phyloP scores from a whole-genome alignment of 2,113 vertebrate genomes.

The Melanocharis versteri region DNA sequence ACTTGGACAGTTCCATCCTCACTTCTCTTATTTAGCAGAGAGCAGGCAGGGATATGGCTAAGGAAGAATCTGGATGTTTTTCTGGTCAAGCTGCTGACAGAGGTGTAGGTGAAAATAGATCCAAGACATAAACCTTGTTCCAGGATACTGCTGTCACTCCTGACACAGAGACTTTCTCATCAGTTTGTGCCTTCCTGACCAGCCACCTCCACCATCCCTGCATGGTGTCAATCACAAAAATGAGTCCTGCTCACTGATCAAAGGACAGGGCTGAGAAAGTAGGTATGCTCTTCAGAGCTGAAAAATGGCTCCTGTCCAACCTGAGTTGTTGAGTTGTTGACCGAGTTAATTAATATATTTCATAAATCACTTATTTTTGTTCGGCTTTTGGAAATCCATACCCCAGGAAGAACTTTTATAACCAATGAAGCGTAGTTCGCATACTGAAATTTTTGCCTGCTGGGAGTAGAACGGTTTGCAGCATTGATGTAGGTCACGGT shows the following conservation, averaged over 20 bases:
- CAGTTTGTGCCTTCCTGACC: not conserved
- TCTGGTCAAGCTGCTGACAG: not conserved
- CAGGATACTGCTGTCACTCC: not conserved
- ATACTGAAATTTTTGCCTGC: not conserved
- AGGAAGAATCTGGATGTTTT: not conserved
- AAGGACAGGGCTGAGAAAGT: not conserved
- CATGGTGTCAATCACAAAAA: not conserved
- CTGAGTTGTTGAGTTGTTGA: rapidly evolving
- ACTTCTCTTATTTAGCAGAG: not conserved
- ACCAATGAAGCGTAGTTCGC: rapidly evolving
- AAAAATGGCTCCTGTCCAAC: not conserved
- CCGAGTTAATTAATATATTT: not conserved
- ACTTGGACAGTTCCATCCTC: not conserved
- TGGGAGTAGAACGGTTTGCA: not conserved
- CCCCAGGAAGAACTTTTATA: not conserved
- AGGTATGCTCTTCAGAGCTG: not conserved
- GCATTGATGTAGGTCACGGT: not conserved
- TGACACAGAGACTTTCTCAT: not conserved
- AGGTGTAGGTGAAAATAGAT: not conserved
- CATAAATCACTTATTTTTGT: not conserved
- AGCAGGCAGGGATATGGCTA: not conserved
- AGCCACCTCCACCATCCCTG: not conserved
- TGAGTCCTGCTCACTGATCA: not conserved
- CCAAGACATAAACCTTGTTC: not conserved
- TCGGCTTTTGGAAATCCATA: not conserved